These are phyloP conservation scores for Schizaphis graminum DNA, from an alignment of 2,888 invertebrate genomes.

Conservation along the genomic window DNA sequence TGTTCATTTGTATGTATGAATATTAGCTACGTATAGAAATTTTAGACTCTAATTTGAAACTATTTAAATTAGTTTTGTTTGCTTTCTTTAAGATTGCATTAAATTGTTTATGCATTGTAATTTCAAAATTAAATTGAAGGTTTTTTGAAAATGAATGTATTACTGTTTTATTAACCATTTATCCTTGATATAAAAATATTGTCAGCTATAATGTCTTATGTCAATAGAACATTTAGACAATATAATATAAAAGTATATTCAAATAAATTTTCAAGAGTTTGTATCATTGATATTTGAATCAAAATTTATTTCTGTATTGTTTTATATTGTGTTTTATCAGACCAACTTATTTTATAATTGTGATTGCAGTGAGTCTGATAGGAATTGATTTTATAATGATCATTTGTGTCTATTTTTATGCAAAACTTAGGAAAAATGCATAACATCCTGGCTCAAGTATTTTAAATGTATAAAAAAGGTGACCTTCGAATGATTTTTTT, in stretches of 20 bases:
- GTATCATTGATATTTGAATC: not conserved
- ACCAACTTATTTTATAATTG: not conserved
- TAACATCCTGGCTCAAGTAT: not conserved
- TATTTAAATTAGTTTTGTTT: not conserved
- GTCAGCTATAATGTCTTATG: not conserved
- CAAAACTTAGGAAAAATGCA: not conserved
- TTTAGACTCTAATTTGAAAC: not conserved
- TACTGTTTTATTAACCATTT: not conserved
- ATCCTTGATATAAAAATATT: not conserved
- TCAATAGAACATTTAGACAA: not conserved
- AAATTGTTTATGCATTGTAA: not conserved
- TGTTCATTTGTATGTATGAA: not conserved
- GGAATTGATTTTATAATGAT: not conserved
- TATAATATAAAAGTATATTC: not conserved
- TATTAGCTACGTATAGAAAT: not conserved
- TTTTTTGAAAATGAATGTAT: not conserved
- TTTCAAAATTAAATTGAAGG: not conserved
- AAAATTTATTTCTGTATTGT: not conserved
- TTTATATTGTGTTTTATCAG: not conserved
- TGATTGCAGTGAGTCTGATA: not conserved
- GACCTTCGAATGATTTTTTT: rapidly evolving
- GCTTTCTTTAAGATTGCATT: not conserved
- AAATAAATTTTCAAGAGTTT: not conserved
- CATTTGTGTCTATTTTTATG: not conserved
- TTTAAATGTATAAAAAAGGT: not conserved